Evolutionary conservation across 2,797 vertebrate species (phyloP).

Genomic region (Pseudotriccus pelzelni): DNA sequence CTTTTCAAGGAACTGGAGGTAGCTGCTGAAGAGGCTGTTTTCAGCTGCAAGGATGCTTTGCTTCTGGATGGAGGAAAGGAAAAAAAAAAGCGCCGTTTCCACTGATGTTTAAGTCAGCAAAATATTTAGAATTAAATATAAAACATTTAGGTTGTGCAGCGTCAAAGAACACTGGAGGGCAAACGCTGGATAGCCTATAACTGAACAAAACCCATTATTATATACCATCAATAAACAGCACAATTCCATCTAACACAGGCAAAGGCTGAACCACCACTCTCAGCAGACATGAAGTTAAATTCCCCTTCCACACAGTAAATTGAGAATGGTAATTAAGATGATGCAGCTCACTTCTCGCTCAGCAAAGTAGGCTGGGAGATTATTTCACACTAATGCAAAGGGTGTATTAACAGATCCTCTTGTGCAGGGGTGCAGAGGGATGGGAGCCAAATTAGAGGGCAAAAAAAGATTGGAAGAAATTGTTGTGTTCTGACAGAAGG

Average conservation of each 20-base stretch:
- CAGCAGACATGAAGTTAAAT: not conserved
- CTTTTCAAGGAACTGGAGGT: conserved; percentile 86
- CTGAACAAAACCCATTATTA: not conserved
- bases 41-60: conserved; percentile 75
- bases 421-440: not conserved
- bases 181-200: not conserved
- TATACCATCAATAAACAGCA: not conserved
- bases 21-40: conserved; percentile 82
- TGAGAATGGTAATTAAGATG: conserved; percentile 3
- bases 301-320: not conserved
- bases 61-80: conserved; percentile 68
- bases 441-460: not conserved
- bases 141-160: not conserved
- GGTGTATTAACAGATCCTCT: not conserved
- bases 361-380: not conserved
- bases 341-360: conserved; percentile 13
- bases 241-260: not conserved
- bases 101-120: not conserved
- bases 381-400: not conserved
- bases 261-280: not conserved
- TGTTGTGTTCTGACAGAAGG: not conserved
- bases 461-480: not conserved
- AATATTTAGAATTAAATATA: not conserved
- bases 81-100: not conserved
- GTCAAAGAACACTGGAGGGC: not conserved